Conservation (phyloP, 2,888 invertebrate species). For the Blomia tropicalis region DNA sequence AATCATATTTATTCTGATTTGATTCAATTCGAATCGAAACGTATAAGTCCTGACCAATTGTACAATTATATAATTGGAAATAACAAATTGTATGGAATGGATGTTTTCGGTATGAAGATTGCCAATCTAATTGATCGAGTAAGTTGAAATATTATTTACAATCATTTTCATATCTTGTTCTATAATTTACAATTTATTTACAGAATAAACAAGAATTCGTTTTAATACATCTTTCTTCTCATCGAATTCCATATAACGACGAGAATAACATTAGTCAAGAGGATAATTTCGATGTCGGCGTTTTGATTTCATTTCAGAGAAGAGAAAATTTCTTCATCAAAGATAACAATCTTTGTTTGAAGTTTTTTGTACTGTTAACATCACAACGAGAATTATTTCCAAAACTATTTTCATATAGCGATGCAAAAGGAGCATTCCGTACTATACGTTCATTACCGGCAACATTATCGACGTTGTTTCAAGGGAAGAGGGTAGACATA, state of each 20-base stretch:
- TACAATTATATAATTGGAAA: conserved; percentile 54
- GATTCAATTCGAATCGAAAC: conserved; percentile 13
- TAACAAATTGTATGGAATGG: conserved; percentile 50
- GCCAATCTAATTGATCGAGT: background rate
- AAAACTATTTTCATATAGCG: conserved; percentile 38
- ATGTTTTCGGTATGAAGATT: conserved; percentile 47
- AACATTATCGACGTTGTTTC: background rate
- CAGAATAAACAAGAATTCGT: conserved; percentile 44
- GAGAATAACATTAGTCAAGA: conserved; percentile 42
- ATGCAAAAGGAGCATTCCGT: conserved; percentile 25
- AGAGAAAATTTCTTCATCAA: conserved; percentile 16
- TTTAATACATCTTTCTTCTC: conserved; percentile 46
- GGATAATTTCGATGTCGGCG: conserved; percentile 51
- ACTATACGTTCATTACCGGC: conserved; percentile 20
- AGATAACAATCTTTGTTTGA: conserved; percentile 39
- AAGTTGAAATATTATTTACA: background rate
- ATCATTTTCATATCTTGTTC: background rate
- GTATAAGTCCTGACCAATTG: conserved; percentile 45
- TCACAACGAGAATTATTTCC: conserved; percentile 40
- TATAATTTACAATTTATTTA: background rate
- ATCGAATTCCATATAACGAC: conserved; percentile 45
- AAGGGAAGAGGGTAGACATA: background rate
- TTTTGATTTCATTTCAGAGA: conserved; percentile 46
- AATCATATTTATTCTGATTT: conserved; percentile 48
- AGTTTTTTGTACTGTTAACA: conserved; percentile 48